These are phyloP conservation scores for Battus philenor DNA, from an alignment of 1,140 invertebrate species.

Conservation along the genomic window DNA sequence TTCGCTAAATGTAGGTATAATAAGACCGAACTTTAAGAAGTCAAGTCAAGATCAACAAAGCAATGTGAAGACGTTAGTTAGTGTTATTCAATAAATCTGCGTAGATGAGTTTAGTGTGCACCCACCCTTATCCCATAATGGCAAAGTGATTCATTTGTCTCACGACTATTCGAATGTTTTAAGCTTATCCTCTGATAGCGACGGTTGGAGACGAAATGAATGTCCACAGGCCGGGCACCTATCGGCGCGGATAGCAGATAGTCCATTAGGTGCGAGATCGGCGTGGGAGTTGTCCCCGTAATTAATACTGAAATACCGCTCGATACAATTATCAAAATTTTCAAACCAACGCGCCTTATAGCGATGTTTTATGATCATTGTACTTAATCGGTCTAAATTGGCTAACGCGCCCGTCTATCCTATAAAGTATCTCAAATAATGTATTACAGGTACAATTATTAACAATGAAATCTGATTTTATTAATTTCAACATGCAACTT, in stretches of 20 bases:
- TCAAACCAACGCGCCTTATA: neutral
- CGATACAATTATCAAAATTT: conserved; percentile 17
- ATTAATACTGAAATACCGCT: conserved; percentile 31
- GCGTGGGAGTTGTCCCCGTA: conserved; percentile 24
- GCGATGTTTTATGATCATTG: neutral
- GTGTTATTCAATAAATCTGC: too few relatives aligned
- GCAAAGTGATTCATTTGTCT: conserved; percentile 61
- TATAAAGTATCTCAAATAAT: too few relatives aligned
- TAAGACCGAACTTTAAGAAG: too few relatives aligned
- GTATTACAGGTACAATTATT: too few relatives aligned
- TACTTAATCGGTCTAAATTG: too few relatives aligned
- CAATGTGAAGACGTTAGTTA: too few relatives aligned
- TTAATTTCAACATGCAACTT: too few relatives aligned
- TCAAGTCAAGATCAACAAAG: too few relatives aligned
- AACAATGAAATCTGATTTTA: too few relatives aligned
- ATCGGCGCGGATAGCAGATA: conserved; percentile 31
- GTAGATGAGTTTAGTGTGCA: too few relatives aligned
- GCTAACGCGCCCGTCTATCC: too few relatives aligned
- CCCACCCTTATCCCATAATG: conserved; percentile 38
- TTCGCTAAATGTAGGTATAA: too few relatives aligned
- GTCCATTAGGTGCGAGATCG: conserved; percentile 32
- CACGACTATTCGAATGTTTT: conserved; percentile 54
- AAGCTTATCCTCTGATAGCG: conserved; percentile 52
- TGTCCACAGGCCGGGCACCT: conserved; percentile 35
- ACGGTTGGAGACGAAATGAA: conserved; percentile 39